Percentiles rank a stretch among this genome's conserved stretches.
Conservation (phyloP, 2,113 vertebrate species). For the Pelecanus crispus region DNA sequence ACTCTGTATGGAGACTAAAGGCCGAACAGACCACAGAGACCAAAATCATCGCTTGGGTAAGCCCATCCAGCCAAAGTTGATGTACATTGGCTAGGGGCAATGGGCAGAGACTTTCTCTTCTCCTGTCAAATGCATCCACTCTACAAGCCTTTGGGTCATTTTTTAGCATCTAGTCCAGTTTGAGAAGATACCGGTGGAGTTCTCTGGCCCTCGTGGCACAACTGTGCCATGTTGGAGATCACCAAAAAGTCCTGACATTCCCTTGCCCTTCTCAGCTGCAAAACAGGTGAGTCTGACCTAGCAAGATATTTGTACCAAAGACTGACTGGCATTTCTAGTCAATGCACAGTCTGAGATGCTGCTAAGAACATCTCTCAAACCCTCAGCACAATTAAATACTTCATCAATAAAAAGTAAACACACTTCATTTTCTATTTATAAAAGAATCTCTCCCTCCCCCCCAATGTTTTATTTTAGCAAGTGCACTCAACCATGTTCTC, state of each 20-base stretch:
- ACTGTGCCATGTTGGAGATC: background rate
- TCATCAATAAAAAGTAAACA: slow-evolving; percentile 64
- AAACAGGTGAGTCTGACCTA: background rate
- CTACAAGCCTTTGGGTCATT: background rate
- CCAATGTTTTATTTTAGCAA: slow-evolving; percentile 66
- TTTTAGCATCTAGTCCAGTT: background rate
- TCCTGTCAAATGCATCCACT: background rate
- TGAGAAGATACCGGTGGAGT: background rate
- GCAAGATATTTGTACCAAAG: background rate
- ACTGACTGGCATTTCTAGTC: background rate
- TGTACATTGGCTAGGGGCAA: background rate
- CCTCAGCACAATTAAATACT: slow-evolving; percentile 45
- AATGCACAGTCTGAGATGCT: background rate
- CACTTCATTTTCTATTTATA: slow-evolving; percentile 59
- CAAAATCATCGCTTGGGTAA: background rate
- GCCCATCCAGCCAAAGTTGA: background rate
- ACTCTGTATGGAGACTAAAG: background rate
- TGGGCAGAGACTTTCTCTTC: background rate
- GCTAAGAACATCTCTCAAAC: background rate
- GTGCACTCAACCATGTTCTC: slow-evolving; percentile 65
- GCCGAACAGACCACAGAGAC: background rate
- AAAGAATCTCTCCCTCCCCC: slow-evolving; percentile 15
- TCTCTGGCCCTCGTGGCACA: background rate
- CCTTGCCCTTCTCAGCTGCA: background rate
- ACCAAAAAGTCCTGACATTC: background rate